Conservation (phyloP, 2,113 vertebrate species). For the Chiloscyllium plagiosum region DNA sequence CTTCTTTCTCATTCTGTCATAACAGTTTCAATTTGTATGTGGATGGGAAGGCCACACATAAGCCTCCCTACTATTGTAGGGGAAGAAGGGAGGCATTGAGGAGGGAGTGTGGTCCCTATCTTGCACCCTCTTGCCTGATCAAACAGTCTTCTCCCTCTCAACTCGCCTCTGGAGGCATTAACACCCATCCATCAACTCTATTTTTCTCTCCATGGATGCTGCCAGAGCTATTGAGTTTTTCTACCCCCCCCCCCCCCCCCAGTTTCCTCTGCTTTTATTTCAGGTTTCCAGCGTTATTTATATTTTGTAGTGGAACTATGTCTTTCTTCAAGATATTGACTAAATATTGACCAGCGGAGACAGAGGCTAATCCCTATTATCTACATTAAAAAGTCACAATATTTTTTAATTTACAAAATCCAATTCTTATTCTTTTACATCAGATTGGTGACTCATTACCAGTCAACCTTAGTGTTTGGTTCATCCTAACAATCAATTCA, state of each 20-base stretch:
- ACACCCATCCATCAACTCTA: background rate
- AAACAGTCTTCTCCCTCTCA: no score
- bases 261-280: background rate
- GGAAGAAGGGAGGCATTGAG: no score
- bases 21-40: no score
- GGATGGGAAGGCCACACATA: no score
- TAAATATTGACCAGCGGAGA: background rate
- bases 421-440: conserved; percentile 1
- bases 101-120: no score
- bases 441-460: background rate
- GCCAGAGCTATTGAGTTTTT: background rate
- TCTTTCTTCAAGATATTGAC: background rate
- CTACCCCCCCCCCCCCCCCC: no score
- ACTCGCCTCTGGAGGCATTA: no score
- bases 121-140: no score
- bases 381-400: background rate
- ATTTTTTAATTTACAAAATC: conserved; percentile 24
- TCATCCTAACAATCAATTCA: background rate
- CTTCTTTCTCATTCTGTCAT: no score
- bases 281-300: background rate
- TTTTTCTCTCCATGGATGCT: background rate
- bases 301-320: background rate
- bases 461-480: background rate
- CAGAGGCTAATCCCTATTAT: background rate
- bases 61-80: no score